Conservation (phyloP, 2,113 vertebrate species). For the Gadus chalcogrammus region DNA sequence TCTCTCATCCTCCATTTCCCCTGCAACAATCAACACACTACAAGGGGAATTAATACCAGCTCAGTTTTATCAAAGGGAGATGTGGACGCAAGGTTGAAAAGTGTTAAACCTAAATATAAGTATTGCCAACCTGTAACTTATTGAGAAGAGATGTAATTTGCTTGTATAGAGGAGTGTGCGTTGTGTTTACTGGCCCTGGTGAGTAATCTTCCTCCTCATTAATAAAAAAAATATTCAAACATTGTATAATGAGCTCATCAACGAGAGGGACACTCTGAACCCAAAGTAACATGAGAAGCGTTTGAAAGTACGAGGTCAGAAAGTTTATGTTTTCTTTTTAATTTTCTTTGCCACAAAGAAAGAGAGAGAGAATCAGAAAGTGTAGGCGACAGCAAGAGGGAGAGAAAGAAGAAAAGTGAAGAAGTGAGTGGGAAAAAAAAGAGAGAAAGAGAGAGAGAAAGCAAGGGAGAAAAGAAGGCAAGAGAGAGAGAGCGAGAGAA, state of each 20-base stretch:
- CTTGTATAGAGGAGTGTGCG: not conserved
- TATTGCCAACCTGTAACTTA: slow-evolving; percentile 16
- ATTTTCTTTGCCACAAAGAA: not conserved
- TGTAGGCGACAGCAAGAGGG: not conserved
- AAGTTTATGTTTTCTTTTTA: no score
- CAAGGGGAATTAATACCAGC: slow-evolving; percentile 18
- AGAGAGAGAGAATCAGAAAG: slow-evolving; percentile 4
- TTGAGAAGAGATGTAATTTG: slow-evolving; percentile 8
- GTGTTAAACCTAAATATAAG: slow-evolving; percentile 14
- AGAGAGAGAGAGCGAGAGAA: not conserved
- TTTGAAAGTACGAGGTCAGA: no score
- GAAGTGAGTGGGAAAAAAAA: no score
- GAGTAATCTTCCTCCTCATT: no score
- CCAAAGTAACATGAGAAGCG: no score
- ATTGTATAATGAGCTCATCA: no score
- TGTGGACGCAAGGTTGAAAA: not conserved
- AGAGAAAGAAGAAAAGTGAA: not conserved
- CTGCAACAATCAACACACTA: slow-evolving; percentile 15
- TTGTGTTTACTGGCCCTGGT: no score
- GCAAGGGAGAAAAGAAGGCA: slow-evolving; percentile 14
- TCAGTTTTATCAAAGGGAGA: slow-evolving; percentile 1
- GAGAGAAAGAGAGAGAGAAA: no score
- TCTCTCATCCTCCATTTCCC: not conserved
- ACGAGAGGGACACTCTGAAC: no score
- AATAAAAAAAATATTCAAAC: no score